Evolutionary conservation across 2,113 vertebrate genomes (phyloP).

Genomic region (Larimichthys polyactis): DNA sequence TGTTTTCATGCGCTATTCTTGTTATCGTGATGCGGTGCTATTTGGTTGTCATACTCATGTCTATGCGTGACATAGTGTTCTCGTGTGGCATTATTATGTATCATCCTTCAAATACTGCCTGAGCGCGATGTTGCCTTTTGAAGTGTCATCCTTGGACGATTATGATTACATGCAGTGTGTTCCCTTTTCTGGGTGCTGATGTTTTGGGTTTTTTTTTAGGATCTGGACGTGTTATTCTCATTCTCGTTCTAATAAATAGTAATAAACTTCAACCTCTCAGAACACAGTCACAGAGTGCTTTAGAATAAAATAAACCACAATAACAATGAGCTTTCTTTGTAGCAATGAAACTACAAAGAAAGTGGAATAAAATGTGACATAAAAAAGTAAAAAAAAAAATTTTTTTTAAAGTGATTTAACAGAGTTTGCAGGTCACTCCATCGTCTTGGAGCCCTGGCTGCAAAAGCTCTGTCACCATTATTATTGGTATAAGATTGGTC

Average conservation of each 20-base stretch:
- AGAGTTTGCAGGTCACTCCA: too few relatives aligned
- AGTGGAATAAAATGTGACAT: too few relatives aligned
- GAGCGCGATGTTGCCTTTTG: not conserved
- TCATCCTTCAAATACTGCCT: conserved; percentile 13
- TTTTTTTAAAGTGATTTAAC: too few relatives aligned
- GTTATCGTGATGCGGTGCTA: conserved; percentile 6
- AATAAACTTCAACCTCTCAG: too few relatives aligned
- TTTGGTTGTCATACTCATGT: conserved; percentile 34
- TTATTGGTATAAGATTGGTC: not conserved
- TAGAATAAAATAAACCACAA: too few relatives aligned
- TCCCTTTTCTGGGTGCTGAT: not conserved
- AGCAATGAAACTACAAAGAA: too few relatives aligned
- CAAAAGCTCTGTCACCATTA: too few relatives aligned
- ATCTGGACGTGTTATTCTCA: not conserved
- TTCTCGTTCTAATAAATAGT: too few relatives aligned
- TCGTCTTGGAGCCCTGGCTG: too few relatives aligned
- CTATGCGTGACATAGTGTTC: not conserved
- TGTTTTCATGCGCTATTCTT: conserved; percentile 30
- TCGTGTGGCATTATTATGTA: not conserved
- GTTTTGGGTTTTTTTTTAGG: not conserved
- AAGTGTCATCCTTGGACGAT: not conserved
- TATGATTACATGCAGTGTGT: not conserved
- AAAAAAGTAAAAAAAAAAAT: too few relatives aligned
- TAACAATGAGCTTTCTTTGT: too few relatives aligned
- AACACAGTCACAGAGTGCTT: too few relatives aligned